A percentile compares a stretch with the other conserved stretches of the same genome.
Conservation (phyloP, 1,140 invertebrate genomes). For the Drosophila santomea region DNA sequence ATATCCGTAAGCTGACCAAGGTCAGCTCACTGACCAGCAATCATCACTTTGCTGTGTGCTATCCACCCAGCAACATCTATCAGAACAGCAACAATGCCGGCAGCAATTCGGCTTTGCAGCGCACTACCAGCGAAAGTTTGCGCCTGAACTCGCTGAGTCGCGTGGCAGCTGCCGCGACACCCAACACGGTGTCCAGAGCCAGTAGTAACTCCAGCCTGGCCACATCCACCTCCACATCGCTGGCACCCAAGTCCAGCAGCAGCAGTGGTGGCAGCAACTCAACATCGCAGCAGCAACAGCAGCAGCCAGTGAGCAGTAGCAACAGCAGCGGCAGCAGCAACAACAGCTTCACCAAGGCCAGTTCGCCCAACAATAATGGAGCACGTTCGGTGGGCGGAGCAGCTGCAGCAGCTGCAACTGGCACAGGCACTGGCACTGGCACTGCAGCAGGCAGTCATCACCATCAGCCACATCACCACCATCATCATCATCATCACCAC, state of each 20-base stretch:
- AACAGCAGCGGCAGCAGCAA: conserved; percentile 6
- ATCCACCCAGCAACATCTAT: conserved; percentile 48
- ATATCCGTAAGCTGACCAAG: conserved; percentile 71
- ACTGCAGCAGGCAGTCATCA: conserved; percentile 32
- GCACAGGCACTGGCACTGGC: conserved; percentile 32
- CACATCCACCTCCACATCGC: conserved; percentile 80
- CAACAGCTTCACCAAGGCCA: conserved; percentile 60
- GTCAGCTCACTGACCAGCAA: conserved; percentile 71
- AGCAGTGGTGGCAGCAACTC: conserved; percentile 34
- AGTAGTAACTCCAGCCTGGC: conserved; percentile 66
- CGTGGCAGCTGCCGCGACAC: conserved; percentile 34
- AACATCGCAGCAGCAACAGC: conserved; percentile 36
- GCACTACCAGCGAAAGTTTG: conserved; percentile 91
- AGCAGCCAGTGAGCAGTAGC: conserved; percentile 15
- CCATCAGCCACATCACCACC: conserved; percentile 39
- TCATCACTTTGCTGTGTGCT: conserved; percentile 53
- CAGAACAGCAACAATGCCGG: conserved; percentile 35
- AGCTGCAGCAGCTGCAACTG: conserved; percentile 34
- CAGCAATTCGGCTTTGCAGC: conserved; percentile 85
- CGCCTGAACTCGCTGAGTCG: conserved; percentile 85
- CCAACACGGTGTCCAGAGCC: conserved; percentile 42
- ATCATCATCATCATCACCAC: conserved; percentile 34
- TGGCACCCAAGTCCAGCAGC: conserved; percentile 71
- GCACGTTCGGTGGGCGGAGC: conserved; percentile 35
- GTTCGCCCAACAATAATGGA: conserved; percentile 80